phyloP scores from a whole-genome alignment of 2,888 invertebrate genomes.

The Caenorhabditis wallacei region DNA sequence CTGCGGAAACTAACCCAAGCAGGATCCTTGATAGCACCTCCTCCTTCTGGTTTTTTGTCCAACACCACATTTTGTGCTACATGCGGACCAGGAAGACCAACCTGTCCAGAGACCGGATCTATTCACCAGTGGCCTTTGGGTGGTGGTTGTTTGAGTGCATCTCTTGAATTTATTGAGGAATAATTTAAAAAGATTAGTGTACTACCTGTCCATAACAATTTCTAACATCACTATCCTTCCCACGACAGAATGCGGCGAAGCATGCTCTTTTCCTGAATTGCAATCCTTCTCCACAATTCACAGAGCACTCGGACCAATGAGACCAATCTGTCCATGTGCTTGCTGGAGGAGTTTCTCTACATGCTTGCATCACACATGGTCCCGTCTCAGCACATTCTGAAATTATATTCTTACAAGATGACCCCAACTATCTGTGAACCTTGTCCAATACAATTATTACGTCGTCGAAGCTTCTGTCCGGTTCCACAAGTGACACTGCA shows the following conservation, averaged over 20 bases:
- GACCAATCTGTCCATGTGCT: conserved; percentile 65
- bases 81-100: conserved; percentile 64
- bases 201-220: conserved; percentile 62
- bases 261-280: conserved; percentile 67
- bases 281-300: conserved; percentile 64
- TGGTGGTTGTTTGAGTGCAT: conserved; percentile 41
- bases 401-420: background rate
- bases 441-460: conserved; percentile 64
- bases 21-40: conserved; percentile 64
- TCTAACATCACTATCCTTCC: conserved; percentile 64
- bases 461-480: conserved; percentile 64
- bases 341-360: conserved; percentile 10
- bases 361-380: conserved; percentile 49
- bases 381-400: conserved; percentile 66
- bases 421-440: conserved; percentile 10
- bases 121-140: conserved; percentile 26
- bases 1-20: conserved; percentile 25
- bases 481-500: conserved; percentile 73
- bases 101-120: conserved; percentile 61
- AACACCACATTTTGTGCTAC: conserved; percentile 64
- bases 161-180: conserved; percentile 8
- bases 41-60: conserved; percentile 57
- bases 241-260: conserved; percentile 58
- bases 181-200: background rate
- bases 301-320: conserved; percentile 68